Conservation (phyloP, 2,888 invertebrate species). For the Entomobrya proxima region DNA sequence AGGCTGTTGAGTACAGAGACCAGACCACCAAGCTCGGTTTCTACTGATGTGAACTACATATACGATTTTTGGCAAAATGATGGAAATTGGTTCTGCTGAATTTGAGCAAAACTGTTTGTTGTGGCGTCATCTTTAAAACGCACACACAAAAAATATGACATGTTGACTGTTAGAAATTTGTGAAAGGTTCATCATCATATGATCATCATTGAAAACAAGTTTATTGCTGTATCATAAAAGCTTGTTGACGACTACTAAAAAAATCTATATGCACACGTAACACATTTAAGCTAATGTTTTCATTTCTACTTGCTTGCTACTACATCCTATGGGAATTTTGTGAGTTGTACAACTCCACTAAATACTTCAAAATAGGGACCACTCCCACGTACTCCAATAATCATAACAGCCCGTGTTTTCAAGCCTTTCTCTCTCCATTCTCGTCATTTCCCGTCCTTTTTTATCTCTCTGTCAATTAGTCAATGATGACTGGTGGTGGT, state of each 20-base stretch:
- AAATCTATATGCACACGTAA: too few relatives aligned
- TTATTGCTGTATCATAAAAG: conserved; percentile 25
- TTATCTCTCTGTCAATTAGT: conserved; percentile 43
- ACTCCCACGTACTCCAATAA: conserved; percentile 20
- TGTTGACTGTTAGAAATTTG: conserved; percentile 14
- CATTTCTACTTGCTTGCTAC: neutral
- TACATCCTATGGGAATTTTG: conserved; percentile 46
- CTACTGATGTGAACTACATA: neutral
- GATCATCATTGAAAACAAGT: conserved; percentile 31
- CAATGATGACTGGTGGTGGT: conserved; percentile 51
- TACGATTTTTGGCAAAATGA: conserved; percentile 35
- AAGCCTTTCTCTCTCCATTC: neutral
- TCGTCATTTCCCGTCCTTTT: neutral
- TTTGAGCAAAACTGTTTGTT: conserved; percentile 14
- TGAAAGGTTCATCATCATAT: conserved; percentile 30
- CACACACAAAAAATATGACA: neutral
- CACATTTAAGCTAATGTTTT: conserved; percentile 21
- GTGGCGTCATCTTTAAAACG: conserved; percentile 19
- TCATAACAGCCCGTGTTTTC: neutral
- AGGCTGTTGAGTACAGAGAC: neutral
- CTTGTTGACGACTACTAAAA: conserved; percentile 1
- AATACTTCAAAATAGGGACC: neutral
- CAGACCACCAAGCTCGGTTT: conserved; percentile 13
- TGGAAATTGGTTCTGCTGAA: conserved; percentile 8
- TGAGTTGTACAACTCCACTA: conserved; percentile 48